Conservation (phyloP, 1,140 invertebrate species). For the Pseudomyrmex sp. region DNA sequence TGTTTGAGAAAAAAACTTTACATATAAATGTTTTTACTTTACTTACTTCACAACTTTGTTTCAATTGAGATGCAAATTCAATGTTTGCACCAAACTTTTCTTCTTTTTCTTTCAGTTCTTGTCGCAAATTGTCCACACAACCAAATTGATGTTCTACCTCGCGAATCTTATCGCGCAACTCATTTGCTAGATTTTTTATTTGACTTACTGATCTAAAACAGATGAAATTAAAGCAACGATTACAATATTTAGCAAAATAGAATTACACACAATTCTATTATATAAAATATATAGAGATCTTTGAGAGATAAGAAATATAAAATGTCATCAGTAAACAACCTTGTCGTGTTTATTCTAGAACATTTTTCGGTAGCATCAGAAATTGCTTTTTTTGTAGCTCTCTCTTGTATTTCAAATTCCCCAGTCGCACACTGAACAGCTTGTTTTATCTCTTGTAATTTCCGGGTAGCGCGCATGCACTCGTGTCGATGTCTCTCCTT, state of each 20-base stretch:
- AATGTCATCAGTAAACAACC: constrained; percentile 71
- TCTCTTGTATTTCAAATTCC: constrained; percentile 74
- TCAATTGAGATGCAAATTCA: constrained; percentile 66
- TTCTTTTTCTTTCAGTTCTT: constrained; percentile 74
- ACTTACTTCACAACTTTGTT: constrained; percentile 74
- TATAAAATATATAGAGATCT: constrained; percentile 30
- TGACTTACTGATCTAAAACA: constrained; percentile 69
- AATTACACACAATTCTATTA: neutral
- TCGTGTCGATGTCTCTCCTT: constrained; percentile 71
- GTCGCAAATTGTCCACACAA: constrained; percentile 70
- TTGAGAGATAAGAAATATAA: neutral
- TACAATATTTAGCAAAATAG: neutral
- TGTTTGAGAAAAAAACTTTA: too few species aligned
- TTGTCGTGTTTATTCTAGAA: constrained; percentile 81
- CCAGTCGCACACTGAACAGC: constrained; percentile 69
- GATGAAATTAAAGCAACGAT: constrained; percentile 3
- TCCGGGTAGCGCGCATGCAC: constrained; percentile 53
- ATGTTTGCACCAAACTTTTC: constrained; percentile 71
- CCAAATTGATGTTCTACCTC: constrained; percentile 76
- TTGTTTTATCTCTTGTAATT: constrained; percentile 57
- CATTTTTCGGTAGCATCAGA: constrained; percentile 79
- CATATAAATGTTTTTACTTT: neutral
- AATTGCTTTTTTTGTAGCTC: constrained; percentile 69
- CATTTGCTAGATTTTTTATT: constrained; percentile 65
- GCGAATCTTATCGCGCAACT: constrained; percentile 75